Conservation (phyloP, 2,113 vertebrate species). For the Sitta europaea region DNA sequence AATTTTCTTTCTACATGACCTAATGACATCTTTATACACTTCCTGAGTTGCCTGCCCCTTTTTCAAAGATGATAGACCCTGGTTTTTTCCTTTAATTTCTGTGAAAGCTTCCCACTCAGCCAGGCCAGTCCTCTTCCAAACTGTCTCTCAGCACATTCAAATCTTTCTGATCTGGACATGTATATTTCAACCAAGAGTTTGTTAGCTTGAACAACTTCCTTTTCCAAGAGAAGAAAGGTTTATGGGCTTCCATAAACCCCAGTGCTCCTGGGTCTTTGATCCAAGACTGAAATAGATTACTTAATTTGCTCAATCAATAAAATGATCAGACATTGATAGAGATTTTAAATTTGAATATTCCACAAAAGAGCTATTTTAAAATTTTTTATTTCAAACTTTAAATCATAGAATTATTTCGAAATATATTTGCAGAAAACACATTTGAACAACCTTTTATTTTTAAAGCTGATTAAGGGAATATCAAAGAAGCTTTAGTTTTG, state of each 20-base stretch:
- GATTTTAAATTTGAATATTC: not conserved
- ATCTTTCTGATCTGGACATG: not conserved
- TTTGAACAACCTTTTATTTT: not conserved
- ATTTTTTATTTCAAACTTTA: not conserved
- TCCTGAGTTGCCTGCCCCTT: not conserved
- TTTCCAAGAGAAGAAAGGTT: not conserved
- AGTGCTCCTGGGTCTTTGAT: not conserved
- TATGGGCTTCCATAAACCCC: not conserved
- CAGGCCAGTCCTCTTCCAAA: not conserved
- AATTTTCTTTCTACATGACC: not conserved
- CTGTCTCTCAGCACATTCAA: not conserved
- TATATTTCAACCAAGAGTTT: not conserved
- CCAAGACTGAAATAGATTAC: not conserved
- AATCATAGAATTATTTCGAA: not conserved
- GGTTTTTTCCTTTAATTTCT: not conserved
- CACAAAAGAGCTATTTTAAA: accelerated
- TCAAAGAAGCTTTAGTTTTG: not conserved
- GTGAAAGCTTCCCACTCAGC: not conserved
- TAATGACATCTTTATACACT: not conserved
- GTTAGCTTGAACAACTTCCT: not conserved
- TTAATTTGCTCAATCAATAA: not conserved
- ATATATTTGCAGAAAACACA: not conserved
- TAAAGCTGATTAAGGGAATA: not conserved
- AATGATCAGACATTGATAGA: not conserved
- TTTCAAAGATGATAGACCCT: not conserved